phyloP scores from a whole-genome alignment of 2,797 vertebrate species.

The Urophycis tenuis region DNA sequence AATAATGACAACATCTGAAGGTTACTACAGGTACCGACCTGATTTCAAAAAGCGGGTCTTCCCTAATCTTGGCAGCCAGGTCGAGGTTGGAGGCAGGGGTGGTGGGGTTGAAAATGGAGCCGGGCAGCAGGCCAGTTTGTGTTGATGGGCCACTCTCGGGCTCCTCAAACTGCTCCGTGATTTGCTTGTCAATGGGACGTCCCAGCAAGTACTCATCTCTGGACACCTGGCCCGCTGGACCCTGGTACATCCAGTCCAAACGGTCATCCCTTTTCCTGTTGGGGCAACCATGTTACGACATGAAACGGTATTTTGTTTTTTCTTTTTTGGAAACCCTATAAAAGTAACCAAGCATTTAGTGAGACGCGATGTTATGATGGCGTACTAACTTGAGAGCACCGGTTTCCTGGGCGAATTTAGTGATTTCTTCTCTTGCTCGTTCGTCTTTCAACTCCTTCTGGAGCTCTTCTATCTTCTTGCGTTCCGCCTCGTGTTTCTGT shows the following conservation, averaged over 20 bases:
- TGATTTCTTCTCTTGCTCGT: conserved; percentile 89
- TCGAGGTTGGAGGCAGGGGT: conserved; percentile 80
- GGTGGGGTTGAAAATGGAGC: conserved; percentile 80
- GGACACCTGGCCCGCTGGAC: conserved; percentile 85
- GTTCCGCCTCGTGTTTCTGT: conserved; percentile 88
- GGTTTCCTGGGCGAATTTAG: conserved; percentile 79
- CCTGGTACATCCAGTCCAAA: conserved; percentile 98
- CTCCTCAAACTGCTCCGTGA: conserved; percentile 84
- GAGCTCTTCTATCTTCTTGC: conserved; percentile 94
- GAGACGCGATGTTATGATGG: neutral
- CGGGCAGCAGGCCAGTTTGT: conserved; percentile 87
- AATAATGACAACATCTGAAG: neutral
- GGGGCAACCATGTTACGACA: neutral
- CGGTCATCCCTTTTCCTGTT: conserved; percentile 90
- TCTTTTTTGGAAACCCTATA: too few species aligned
- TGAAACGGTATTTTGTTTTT: neutral
- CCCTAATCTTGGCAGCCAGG: conserved; percentile 90
- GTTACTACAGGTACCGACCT: conserved; percentile 63
- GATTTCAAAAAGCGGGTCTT: conserved; percentile 92
- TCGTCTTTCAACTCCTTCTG: conserved; percentile 92
- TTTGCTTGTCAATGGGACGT: conserved; percentile 89
- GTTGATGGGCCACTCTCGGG: conserved; percentile 78
- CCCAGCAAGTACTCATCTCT: conserved; percentile 92
- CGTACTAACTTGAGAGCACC: conserved; percentile 80
- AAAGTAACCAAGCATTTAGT: neutral